Evolutionary conservation across 2,888 invertebrate species (phyloP), one percentile per base, ranked within the genome.

Genomic region (Balanococcus diminutus): DNA sequence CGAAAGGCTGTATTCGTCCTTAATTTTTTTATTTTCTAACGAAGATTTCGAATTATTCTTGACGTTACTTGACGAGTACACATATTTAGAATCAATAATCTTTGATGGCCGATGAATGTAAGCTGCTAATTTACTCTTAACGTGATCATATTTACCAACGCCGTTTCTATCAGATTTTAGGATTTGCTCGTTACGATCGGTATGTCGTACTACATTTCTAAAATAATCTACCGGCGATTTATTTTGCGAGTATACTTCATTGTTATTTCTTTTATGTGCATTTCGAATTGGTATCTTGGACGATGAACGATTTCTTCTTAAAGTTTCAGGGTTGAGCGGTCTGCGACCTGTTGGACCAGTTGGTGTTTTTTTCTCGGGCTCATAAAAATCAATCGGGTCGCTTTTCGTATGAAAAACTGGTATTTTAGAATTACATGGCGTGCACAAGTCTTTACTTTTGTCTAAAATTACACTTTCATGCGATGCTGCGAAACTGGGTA

Each of bases 201-300:
- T 14, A 3, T 19, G 72, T 28, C 72, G 67, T 16, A 31, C 16
- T 67, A 4, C 16, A 67, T 28, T 42, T 75, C 19, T 36, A 19
- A 28, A 46, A 42, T 31, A 79, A 46, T 79, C 32, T 16, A 46
- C n/a, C 0, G 67, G 36, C 11, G 61, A 84, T 61, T 83, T 56
- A 16, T 42, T 31, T 46, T 46, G 36, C 36, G 81, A 81, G 22
- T 19, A 36, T 6, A 19, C 22, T n/a, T 82, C 22, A n/a, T n/a
- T n/a, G 6, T 0, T 8, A 36, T 67, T 31, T 19, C 22, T 75
- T 42, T 16, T 51, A 0, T 11, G 75, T 51, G 51, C 51, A 36
- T 79, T 79, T 31, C 75, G 72, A n/a, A 85, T 75, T n/a, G 85
- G 85, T 85, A 85, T 85, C 79, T 79, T 85, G n/a, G 85, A 85